phyloP scores from a whole-genome alignment of 2,797 vertebrate genomes.

The Zenarchopterus dispar region DNA sequence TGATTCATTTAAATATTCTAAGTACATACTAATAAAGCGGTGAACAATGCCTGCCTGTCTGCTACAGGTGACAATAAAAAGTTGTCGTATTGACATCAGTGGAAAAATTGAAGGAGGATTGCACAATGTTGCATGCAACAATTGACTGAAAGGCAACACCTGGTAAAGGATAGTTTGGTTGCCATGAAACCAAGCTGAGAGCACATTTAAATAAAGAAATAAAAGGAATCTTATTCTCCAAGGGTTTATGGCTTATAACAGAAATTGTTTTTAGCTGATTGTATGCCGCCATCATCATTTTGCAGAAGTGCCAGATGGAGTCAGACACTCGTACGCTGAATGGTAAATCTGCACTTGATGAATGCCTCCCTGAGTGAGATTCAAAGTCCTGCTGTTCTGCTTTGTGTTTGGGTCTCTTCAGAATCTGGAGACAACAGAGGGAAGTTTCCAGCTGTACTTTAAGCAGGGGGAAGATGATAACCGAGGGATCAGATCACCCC shows the following conservation, averaged over 20 bases:
- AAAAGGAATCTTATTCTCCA: slow-evolving; percentile 17
- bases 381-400: slow-evolving; percentile 24
- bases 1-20: neutral
- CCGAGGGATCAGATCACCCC: slow-evolving; percentile 41
- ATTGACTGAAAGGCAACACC: slow-evolving; percentile 33
- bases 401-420: slow-evolving; percentile 27
- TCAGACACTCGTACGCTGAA: slow-evolving; percentile 11
- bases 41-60: neutral
- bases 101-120: slow-evolving; percentile 13
- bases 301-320: slow-evolving; percentile 12
- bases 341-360: slow-evolving; percentile 23
- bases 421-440: slow-evolving; percentile 31
- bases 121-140: slow-evolving; percentile 24
- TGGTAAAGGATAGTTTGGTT: slow-evolving; percentile 12
- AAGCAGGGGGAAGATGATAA: slow-evolving; percentile 45
- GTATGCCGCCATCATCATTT: slow-evolving; percentile 1
- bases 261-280: neutral
- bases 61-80: slow-evolving; percentile 1
- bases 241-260: neutral
- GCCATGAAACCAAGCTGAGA: slow-evolving; percentile 22
- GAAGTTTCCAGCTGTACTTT: slow-evolving; percentile 39
- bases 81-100: neutral
- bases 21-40: slow-evolving; percentile 4
- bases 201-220: neutral
- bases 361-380: slow-evolving; percentile 33